These are phyloP conservation scores for Acinonyx jubatus DNA, from an alignment of 2,113 vertebrate species.

Conservation along the genomic window DNA sequence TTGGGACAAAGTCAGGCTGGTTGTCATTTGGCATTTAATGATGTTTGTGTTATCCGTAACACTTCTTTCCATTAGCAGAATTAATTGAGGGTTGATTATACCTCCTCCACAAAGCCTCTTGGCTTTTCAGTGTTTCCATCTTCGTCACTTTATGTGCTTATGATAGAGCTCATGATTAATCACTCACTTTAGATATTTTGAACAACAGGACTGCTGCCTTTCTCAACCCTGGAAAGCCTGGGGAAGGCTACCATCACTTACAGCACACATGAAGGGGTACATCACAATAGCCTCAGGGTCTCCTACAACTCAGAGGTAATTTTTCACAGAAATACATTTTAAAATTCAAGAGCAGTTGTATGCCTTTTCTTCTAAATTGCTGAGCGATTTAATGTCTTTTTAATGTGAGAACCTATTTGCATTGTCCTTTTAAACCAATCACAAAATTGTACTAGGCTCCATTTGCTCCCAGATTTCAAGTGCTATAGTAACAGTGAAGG, in stretches of 20 bases:
- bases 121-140: neutral
- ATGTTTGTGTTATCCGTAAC: slow-evolving; percentile 33
- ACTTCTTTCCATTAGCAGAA: slow-evolving; percentile 44
- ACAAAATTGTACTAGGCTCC: neutral
- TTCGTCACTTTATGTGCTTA: neutral
- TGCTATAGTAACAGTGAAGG: slow-evolving; percentile 57
- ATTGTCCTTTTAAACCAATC: slow-evolving; percentile 63
- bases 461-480: slow-evolving; percentile 70
- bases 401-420: slow-evolving; percentile 65
- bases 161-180: slow-evolving; percentile 55
- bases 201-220: slow-evolving; percentile 36
- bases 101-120: slow-evolving; percentile 27
- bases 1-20: neutral
- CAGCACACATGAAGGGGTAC: neutral
- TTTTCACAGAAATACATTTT: slow-evolving; percentile 72
- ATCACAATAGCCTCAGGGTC: neutral
- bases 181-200: slow-evolving; percentile 33
- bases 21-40: slow-evolving; percentile 42
- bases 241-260: neutral
- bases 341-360: slow-evolving; percentile 67
- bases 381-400: slow-evolving; percentile 54
- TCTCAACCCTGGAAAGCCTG: neutral
- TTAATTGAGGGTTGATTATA: slow-evolving; percentile 23
- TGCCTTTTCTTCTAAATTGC: slow-evolving; percentile 63
- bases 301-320: neutral